A percentile compares a stretch with the other conserved stretches of the same genome.
These are phyloP conservation scores for Simalia tracyae DNA, from an alignment of 2,797 vertebrate species.

Conservation along the genomic window DNA sequence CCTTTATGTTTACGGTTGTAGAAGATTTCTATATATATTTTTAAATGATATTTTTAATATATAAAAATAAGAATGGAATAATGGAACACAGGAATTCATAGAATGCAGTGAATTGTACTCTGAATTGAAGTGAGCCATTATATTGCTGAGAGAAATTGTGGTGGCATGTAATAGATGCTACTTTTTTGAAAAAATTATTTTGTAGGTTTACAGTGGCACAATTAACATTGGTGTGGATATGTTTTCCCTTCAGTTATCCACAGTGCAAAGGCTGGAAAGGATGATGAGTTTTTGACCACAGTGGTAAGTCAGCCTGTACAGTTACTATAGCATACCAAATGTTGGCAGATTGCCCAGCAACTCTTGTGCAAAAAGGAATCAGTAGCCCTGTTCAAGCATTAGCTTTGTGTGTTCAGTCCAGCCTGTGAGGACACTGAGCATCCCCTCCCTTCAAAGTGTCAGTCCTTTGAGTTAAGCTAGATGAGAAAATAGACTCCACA, in stretches of 20 bases:
- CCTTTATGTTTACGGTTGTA: neutral
- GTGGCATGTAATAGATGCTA: neutral
- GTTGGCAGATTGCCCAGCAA: neutral
- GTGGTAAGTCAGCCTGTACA: conserved; percentile 79
- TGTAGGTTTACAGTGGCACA: neutral
- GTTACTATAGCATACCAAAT: neutral
- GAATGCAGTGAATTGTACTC: neutral
- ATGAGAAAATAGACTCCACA: neutral
- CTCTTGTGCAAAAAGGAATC: neutral
- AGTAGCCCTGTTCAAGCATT: neutral
- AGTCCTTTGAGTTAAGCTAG: neutral
- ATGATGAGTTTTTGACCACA: conserved; percentile 87
- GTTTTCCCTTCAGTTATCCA: conserved; percentile 77
- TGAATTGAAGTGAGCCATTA: neutral
- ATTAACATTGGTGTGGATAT: conserved; percentile 25
- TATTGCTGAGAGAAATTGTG: neutral
- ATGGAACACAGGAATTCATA: neutral
- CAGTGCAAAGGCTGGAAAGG: conserved; percentile 79
- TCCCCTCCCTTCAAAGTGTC: neutral
- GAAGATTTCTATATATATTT: neutral
- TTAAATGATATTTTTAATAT: neutral
- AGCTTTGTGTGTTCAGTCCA: neutral
- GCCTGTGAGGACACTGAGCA: neutral
- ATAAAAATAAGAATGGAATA: neutral
- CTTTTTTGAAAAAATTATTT: conserved; percentile 1